Base-by-base conservation (phyloP, 2,113 vertebrate species). In the Cygnus buccinator region DNA sequence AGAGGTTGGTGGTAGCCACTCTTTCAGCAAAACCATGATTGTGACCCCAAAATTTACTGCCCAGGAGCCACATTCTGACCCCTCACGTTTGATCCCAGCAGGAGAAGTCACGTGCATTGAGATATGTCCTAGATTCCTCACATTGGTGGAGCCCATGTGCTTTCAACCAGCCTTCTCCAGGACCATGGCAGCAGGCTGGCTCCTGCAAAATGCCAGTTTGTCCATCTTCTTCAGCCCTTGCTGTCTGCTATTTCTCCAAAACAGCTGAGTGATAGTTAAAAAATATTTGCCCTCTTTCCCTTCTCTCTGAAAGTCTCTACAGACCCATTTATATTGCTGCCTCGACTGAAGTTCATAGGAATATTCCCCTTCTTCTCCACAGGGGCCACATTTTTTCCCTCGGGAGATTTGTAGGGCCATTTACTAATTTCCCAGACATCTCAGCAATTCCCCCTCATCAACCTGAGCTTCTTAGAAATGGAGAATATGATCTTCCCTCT, bases 401-500 rank as follows among this genome's bases (percentile, higher is more conserved):
- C 0, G 3, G 71, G 89, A 87, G 70, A 80, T 18, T 62, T 70
- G 58, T 35, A 91, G 67, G 81, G 63, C 62, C 74, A 67, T 91
- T 92, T 89, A 82, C 78, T 92, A 76, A 89, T 84, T 91, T 92
- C 87, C 78, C 89, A 91, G 89, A 85, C 81, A 54, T 84, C 84
- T 82, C 80, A 65, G 61, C 61, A 72, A 59, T 86, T 72, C 91
- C 31, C n/a, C 14, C 39, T 76, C 5, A 2, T 89, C 92, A 94
- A 89, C 95, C 91, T 89, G 94, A 92, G 87, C 74, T 83, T 68
- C 96, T 91, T 73, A 84, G 74, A 82, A 91, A 82, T 9, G 74
- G 91, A 89, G 84, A 87, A 87, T 76, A 78, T n/a, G 41, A 82
- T 91, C 91, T 58, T 73, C 33, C 1, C 66, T 89, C 57, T 41